Evolutionary conservation across 2,797 vertebrate species (phyloP).

Genomic region (Propithecus deckenii): DNA sequence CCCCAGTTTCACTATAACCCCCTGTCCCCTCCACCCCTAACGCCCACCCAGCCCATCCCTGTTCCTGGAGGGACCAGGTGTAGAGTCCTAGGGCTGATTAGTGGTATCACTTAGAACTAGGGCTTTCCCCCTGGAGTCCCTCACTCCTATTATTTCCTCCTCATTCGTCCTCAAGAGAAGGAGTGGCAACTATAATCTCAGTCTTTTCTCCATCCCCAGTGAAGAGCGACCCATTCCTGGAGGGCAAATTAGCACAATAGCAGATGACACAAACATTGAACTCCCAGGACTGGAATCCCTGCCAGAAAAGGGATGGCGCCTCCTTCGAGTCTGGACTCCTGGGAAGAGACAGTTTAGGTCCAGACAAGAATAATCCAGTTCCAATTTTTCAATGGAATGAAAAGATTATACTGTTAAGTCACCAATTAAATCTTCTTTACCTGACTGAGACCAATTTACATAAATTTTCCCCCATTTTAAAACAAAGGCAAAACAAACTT

Average conservation of each 20-base stretch:
- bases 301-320: no score
- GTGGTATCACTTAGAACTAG: background rate
- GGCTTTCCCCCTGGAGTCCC: background rate
- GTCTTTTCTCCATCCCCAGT: background rate
- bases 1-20: background rate
- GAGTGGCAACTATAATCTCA: background rate
- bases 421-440: slow-evolving; percentile 25
- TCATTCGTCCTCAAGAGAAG: background rate
- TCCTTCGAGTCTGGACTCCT: background rate
- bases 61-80: background rate
- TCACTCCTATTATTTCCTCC: background rate
- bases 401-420: background rate
- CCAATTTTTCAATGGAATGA: background rate
- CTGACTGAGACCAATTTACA: background rate
- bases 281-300: background rate
- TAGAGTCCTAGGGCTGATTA: no score
- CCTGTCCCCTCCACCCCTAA: no score
- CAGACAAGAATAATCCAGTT: background rate
- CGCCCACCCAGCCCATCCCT: background rate
- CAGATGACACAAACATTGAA: background rate
- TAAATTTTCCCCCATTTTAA: background rate
- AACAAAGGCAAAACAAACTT: background rate
- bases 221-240: background rate
- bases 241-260: background rate
- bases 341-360: background rate